A percentile compares a stretch with the other conserved stretches of the same genome.
These are phyloP conservation scores for Centropus bengalensis DNA, from an alignment of 2,113 vertebrate species.

Conservation along the genomic window DNA sequence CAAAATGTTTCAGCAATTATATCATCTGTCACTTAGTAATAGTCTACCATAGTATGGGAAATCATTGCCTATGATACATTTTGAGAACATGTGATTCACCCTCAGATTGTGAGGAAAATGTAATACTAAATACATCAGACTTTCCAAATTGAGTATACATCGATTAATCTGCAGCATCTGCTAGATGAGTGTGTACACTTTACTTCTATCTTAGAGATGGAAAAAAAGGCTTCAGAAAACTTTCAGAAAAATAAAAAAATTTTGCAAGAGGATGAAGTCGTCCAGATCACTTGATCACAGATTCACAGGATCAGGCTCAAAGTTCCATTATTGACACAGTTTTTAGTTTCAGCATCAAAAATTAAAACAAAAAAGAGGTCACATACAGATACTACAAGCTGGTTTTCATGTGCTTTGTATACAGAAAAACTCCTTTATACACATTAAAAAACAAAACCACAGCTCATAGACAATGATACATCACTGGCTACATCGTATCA, in stretches of 20 bases:
- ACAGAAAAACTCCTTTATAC: neutral
- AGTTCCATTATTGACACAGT: rapidly evolving
- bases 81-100: neutral
- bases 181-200: neutral
- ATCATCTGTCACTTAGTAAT: neutral
- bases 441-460: neutral
- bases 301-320: neutral
- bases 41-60: neutral
- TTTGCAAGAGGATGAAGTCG: neutral
- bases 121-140: neutral
- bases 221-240: neutral
- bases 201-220: neutral
- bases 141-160: neutral
- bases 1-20: neutral
- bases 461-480: neutral
- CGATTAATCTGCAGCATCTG: neutral
- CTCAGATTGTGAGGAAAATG: neutral
- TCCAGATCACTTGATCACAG: neutral
- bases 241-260: neutral
- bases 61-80: neutral
- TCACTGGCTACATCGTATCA: neutral
- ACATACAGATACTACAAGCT: neutral
- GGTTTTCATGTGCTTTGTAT: neutral
- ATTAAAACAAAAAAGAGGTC: neutral
- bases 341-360: neutral